These are phyloP conservation scores for Oenanthe melanoleuca DNA, from an alignment of 2,113 vertebrate species.

Conservation along the genomic window DNA sequence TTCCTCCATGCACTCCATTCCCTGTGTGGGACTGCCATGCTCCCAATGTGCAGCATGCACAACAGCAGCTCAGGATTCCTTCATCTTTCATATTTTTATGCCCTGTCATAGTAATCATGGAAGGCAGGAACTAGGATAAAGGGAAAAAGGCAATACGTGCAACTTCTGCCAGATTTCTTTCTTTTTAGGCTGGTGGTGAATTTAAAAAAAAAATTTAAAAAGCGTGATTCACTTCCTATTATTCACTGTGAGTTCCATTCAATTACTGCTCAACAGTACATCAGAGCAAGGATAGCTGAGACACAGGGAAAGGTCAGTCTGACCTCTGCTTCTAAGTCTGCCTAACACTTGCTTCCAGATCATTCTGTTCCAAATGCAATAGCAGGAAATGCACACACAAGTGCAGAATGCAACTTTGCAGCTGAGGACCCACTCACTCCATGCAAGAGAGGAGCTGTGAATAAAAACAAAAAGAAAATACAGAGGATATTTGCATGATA, in stretches of 20 bases:
- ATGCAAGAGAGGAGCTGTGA: neutral
- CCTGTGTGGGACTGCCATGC: neutral
- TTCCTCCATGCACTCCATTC: accelerated
- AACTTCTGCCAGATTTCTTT: slow-evolving; percentile 50
- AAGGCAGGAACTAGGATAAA: slow-evolving; percentile 1
- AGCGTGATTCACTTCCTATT: slow-evolving; percentile 49
- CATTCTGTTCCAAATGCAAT: neutral
- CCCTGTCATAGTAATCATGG: neutral
- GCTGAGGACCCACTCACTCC: neutral
- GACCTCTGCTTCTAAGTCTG: neutral
- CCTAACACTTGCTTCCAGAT: neutral
- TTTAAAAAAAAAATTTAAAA: neutral
- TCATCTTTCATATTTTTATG: neutral
- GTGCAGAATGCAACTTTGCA: neutral
- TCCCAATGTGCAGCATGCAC: accelerated
- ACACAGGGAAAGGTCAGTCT: neutral
- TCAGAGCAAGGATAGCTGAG: neutral
- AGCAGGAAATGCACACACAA: neutral
- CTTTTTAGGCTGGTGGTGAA: neutral
- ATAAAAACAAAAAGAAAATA: neutral
- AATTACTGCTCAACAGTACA: slow-evolving; percentile 26
- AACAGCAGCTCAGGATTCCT: neutral
- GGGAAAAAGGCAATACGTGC: neutral
- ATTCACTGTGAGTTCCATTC: slow-evolving; percentile 48
- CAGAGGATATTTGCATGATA: neutral